Evolutionary conservation across 2,888 invertebrate genomes (phyloP).

Genomic region (Limenitis arthemis): DNA sequence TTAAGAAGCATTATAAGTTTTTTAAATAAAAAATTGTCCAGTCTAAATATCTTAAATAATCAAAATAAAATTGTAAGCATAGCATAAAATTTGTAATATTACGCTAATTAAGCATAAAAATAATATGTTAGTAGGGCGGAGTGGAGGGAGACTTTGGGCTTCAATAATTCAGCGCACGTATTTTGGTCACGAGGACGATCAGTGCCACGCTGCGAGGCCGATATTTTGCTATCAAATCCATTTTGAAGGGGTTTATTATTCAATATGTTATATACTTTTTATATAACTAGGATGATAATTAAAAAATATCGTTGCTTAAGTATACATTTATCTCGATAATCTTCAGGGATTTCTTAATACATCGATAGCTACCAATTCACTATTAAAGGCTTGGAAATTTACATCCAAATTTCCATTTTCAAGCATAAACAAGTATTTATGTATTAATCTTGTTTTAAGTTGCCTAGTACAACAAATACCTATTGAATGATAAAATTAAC

Average conservation of each 20-base stretch:
- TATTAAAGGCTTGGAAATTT: too few relatives aligned
- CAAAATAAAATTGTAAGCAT: too few relatives aligned
- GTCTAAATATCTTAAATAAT: too few relatives aligned
- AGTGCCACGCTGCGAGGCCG: conserved; percentile 23
- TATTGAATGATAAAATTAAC: conserved; percentile 5
- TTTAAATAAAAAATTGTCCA: too few relatives aligned
- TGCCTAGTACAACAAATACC: conserved; percentile 41
- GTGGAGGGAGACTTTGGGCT: conserved; percentile 33
- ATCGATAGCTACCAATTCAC: background rate
- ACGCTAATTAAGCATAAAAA: conserved; percentile 21
- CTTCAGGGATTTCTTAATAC: background rate
- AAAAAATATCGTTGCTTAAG: too few relatives aligned
- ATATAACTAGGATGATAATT: background rate
- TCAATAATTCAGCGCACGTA: conserved; percentile 65
- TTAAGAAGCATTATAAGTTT: too few relatives aligned
- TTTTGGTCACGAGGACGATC: conserved; percentile 64
- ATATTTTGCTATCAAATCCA: conserved; percentile 23
- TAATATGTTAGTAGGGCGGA: conserved; percentile 38
- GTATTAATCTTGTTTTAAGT: conserved; percentile 8
- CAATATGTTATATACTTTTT: background rate
- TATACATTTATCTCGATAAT: too few relatives aligned
- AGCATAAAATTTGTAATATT: too few relatives aligned
- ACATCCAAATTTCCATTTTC: background rate
- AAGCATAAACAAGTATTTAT: conserved; percentile 27
- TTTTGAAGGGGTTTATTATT: conserved; percentile 41